Conservation (phyloP, 2,797 vertebrate species). For the Cynodonichthys magdalenae region DNA sequence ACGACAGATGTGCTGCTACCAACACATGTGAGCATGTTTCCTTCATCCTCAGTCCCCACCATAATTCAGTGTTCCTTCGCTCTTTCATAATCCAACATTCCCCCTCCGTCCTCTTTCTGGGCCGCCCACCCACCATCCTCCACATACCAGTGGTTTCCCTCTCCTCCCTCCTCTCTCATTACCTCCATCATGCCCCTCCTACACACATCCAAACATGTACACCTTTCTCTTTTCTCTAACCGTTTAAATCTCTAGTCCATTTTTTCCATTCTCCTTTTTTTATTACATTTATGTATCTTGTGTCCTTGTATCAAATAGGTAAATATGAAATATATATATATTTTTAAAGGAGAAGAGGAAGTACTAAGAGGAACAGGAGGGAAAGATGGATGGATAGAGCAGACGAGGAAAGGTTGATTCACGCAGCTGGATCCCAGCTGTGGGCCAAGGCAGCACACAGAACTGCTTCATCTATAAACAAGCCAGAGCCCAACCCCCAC, state of each 20-base stretch:
- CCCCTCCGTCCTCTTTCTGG: slow-evolving; percentile 52
- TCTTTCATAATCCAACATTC: slow-evolving; percentile 46
- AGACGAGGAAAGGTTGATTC: slow-evolving; percentile 76
- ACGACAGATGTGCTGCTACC: slow-evolving; percentile 16
- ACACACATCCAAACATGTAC: slow-evolving; percentile 8
- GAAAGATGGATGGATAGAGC: slow-evolving; percentile 68
- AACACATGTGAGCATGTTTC: slow-evolving; percentile 23
- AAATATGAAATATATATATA: slow-evolving; percentile 74
- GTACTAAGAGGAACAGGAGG: slow-evolving; percentile 33
- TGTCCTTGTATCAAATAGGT: slow-evolving; percentile 59
- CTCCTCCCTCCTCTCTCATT: slow-evolving; percentile 48
- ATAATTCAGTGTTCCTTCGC: slow-evolving; percentile 39
- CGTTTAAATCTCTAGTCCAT: slow-evolving; percentile 15
- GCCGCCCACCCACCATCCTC: slow-evolving; percentile 74
- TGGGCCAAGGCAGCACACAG: slow-evolving; percentile 45
- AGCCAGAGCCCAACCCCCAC: slow-evolving; percentile 59
- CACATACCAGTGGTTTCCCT: slow-evolving; percentile 84
- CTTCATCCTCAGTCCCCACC: slow-evolving; percentile 26
- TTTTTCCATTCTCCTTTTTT: slow-evolving; percentile 27
- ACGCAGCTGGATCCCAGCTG: slow-evolving; percentile 85
- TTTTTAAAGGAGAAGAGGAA: slow-evolving; percentile 55
- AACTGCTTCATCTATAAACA: slow-evolving; percentile 71
- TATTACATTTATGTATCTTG: slow-evolving; percentile 13
- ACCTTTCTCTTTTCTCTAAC: slow-evolving; percentile 34
- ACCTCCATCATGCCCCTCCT: slow-evolving; percentile 26